Percentiles rank a stretch among this genome's conserved stretches.
These are phyloP conservation scores for Eulemur rubriventer DNA, from an alignment of 2,797 vertebrate species.

Conservation along the genomic window DNA sequence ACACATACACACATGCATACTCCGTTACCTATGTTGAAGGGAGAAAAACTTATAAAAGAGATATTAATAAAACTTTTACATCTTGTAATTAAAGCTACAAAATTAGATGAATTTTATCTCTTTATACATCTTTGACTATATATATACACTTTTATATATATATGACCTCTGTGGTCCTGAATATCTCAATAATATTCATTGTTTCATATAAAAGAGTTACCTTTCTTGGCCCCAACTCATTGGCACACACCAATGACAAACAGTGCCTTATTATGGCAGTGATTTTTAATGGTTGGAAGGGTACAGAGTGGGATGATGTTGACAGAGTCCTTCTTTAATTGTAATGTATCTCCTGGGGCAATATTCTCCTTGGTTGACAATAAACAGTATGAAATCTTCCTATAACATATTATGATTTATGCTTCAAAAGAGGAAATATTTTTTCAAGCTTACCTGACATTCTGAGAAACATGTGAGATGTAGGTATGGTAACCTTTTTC, in stretches of 20 bases:
- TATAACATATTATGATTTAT: background rate
- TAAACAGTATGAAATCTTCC: background rate
- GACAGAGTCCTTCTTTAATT: background rate
- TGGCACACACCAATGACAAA: background rate
- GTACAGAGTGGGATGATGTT: accelerated
- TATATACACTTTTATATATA: background rate
- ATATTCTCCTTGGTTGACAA: background rate
- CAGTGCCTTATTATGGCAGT: background rate
- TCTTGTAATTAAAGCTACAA: background rate
- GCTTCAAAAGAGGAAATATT: background rate
- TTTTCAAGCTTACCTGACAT: background rate
- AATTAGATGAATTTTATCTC: background rate
- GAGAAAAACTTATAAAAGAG: background rate
- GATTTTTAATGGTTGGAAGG: background rate
- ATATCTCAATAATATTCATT: background rate
- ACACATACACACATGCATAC: background rate
- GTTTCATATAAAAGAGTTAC: background rate
- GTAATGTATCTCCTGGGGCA: background rate
- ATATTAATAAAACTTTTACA: background rate
- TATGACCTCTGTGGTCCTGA: background rate
- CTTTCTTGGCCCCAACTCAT: background rate
- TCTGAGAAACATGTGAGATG: background rate
- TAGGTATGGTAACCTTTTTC: background rate
- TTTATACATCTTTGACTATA: background rate
- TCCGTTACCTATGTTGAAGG: background rate